Evolutionary conservation across 2,113 vertebrate species (phyloP).

Genomic region (Acanthochromis polyacanthus): DNA sequence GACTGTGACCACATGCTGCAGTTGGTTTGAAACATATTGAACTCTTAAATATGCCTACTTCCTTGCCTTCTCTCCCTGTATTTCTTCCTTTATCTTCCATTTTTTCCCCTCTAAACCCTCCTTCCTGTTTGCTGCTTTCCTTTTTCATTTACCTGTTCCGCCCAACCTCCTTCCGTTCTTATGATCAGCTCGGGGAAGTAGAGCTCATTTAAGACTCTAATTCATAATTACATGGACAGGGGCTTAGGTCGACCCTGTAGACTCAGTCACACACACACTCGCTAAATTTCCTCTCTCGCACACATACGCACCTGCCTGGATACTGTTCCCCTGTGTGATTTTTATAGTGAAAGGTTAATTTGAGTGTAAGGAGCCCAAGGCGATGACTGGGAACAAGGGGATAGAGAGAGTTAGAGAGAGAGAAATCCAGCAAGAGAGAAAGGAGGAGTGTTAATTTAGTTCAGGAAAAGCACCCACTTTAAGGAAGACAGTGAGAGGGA

Average conservation of each 20-base stretch:
- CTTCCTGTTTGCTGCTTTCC: not conserved
- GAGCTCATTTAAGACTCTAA: conserved; percentile 73
- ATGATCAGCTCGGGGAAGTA: conserved; percentile 45
- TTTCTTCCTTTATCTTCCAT: not conserved
- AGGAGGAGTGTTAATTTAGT: conserved; percentile 50
- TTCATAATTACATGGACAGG: conserved; percentile 75
- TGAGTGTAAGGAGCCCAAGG: conserved; percentile 74
- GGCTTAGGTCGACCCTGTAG: conserved; percentile 54
- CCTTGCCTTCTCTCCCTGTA: not conserved
- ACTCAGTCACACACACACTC: conserved; percentile 24
- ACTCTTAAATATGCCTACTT: not conserved
- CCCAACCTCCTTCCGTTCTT: not conserved
- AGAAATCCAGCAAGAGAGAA: conserved; percentile 29
- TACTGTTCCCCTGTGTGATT: conserved; percentile 71
- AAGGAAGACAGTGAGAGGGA: conserved; percentile 44
- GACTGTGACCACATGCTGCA: not conserved
- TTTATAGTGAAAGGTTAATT: conserved; percentile 83
- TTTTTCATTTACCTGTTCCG: conserved; percentile 19
- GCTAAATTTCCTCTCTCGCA: not conserved
- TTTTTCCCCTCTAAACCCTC: not conserved
- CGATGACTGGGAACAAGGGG: conserved; percentile 55
- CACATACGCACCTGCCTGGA: conserved; percentile 27
- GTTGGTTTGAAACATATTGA: not conserved
- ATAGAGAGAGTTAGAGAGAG: conserved; percentile 25
- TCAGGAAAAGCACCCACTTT: conserved; percentile 62